A percentile compares a stretch with the other conserved stretches of the same genome.
These are phyloP conservation scores for Hippocampus kuda DNA, from an alignment of 2,797 vertebrate species.

Conservation along the genomic window DNA sequence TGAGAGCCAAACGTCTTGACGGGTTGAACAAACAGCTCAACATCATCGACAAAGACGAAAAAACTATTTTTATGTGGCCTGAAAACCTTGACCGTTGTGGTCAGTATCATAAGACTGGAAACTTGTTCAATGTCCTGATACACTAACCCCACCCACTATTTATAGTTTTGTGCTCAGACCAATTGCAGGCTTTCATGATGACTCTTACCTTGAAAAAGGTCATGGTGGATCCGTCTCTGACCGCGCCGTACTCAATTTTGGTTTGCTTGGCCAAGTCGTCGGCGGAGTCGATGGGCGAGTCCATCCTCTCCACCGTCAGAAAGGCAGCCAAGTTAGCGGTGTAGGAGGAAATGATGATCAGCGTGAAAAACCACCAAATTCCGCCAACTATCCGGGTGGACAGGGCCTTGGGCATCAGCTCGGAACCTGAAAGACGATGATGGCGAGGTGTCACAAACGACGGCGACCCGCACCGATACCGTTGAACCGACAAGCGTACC, in stretches of 20 bases:
- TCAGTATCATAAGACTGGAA: no score
- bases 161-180: background rate
- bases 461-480: background rate
- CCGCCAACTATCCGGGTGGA: constrained; percentile 97
- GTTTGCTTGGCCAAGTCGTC: constrained; percentile 97
- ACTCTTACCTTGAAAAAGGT: constrained; percentile 92
- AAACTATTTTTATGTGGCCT: no score
- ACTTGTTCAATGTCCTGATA: no score
- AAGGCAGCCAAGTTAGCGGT: constrained; percentile 97
- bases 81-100: no score
- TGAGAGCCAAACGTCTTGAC: constrained; percentile 15
- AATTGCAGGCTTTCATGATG: background rate
- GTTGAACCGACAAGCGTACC: constrained; percentile 57
- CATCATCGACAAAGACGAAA: background rate
- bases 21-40: background rate
- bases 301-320: constrained; percentile 95
- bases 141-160: no score
- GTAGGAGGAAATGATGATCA: constrained; percentile 97
- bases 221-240: constrained; percentile 94
- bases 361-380: constrained; percentile 99
- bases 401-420: constrained; percentile 96
- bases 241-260: constrained; percentile 93
- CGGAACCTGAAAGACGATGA: constrained; percentile 73
- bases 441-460: no score
- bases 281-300: constrained; percentile 91